phyloP scores from a whole-genome alignment of 2,113 vertebrate species.

The Apteryx mantelli region DNA sequence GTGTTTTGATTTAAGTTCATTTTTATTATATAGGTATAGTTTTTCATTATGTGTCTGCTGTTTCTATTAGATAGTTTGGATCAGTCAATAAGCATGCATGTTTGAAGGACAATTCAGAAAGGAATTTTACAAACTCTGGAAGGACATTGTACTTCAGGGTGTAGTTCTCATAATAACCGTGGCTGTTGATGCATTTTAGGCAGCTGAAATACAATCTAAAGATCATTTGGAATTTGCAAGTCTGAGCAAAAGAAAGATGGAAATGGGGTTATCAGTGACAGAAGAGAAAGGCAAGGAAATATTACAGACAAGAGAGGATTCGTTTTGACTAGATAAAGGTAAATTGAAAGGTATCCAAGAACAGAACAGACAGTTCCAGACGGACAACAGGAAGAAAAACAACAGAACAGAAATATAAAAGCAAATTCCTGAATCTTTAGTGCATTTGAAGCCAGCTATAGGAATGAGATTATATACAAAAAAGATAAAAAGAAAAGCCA shows the following conservation, averaged over 20 bases:
- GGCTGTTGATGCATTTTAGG: background rate
- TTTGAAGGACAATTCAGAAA: background rate
- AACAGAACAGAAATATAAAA: background rate
- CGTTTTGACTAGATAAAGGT: background rate
- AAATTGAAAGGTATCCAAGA: background rate
- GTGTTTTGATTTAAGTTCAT: background rate
- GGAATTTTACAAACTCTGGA: background rate
- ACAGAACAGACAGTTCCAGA: background rate
- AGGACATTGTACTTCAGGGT: conserved; percentile 49
- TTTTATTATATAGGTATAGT: background rate
- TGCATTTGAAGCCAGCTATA: background rate
- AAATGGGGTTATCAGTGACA: background rate
- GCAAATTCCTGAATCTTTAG: background rate
- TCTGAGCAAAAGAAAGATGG: conserved; percentile 26
- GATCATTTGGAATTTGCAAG: conserved; percentile 9
- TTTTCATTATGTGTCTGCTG: background rate
- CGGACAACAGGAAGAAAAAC: background rate
- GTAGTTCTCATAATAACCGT: conserved; percentile 18
- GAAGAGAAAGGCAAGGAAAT: background rate
- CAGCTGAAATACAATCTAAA: background rate
- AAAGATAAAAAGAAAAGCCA: background rate
- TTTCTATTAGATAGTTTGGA: background rate
- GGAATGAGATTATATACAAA: background rate
- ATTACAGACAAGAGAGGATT: background rate
- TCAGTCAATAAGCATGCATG: background rate